Conservation (phyloP, 1,140 invertebrate genomes). For the Bombus polaris region DNA sequence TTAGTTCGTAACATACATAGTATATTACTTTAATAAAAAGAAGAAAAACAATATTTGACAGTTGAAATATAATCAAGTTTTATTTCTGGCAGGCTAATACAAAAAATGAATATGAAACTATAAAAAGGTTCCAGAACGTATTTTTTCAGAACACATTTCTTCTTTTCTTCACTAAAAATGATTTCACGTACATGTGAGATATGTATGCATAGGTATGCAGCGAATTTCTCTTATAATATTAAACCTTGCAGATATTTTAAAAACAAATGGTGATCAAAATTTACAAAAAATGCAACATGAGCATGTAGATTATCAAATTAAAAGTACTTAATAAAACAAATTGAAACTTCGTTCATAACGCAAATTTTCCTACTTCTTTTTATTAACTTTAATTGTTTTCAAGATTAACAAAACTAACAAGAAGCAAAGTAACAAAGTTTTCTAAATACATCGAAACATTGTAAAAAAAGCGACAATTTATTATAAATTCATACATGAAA, state of each 20-base stretch:
- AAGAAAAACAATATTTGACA: neutral
- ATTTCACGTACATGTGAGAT: neutral
- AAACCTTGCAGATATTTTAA: neutral
- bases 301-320: neutral
- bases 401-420: no score
- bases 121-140: neutral
- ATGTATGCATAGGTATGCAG: neutral
- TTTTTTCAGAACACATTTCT: neutral
- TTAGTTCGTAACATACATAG: neutral
- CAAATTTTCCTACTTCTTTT: neutral
- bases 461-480: neutral
- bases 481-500: neutral
- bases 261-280: neutral
- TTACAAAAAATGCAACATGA: constrained; percentile 8
- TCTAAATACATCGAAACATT: neutral
- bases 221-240: neutral
- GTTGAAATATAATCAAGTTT: constrained; percentile 19
- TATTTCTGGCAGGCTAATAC: constrained; percentile 20
- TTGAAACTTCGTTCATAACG: neutral
- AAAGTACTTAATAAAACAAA: neutral
- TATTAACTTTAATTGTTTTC: no score
- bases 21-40: neutral
- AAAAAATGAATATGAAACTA: constrained; percentile 24
- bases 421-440: no score
- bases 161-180: neutral